Evolutionary conservation across 1,140 invertebrate genomes (phyloP).

Genomic region (Lasioglossum baleicum): DNA sequence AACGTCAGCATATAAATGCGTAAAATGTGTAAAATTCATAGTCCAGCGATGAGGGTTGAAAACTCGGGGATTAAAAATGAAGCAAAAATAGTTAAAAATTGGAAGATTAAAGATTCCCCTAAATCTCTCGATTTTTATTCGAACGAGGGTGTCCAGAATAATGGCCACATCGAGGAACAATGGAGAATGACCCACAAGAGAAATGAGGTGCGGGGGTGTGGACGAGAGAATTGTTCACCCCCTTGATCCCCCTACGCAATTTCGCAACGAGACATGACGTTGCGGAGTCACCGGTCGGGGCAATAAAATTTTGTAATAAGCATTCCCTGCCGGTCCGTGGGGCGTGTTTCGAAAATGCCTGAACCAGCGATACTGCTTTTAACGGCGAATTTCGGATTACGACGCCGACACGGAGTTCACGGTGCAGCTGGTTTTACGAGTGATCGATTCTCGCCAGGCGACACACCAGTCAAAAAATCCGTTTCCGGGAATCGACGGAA

Average conservation of each 20-base stretch:
- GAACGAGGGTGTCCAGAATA: no score
- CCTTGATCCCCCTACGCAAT: conserved; percentile 9
- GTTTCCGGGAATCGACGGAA: no score
- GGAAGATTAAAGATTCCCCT: no score
- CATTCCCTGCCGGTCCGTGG: conserved; percentile 34
- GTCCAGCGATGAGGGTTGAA: no score
- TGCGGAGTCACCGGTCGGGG: not conserved
- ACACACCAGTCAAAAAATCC: not conserved
- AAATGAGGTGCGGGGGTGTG: no score
- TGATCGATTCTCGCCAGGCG: conserved; percentile 6
- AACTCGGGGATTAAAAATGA: no score
- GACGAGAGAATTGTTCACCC: not conserved
- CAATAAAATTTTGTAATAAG: conserved; percentile 54
- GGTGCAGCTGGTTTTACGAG: conserved; percentile 6
- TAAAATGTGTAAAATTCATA: no score
- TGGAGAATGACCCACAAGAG: no score
- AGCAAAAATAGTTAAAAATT: no score
- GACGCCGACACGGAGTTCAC: conserved; percentile 29
- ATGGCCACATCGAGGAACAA: no score
- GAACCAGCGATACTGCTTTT: conserved; percentile 28
- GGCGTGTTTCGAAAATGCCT: conserved; percentile 50
- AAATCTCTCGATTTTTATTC: no score
- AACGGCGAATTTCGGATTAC: conserved; percentile 46
- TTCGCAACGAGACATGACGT: not conserved
- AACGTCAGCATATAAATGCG: no score